Evolutionary conservation across 1,140 invertebrate genomes (phyloP), one percentile per base, ranked within the genome.

Genomic region (Gonioctena quinquepunctata): DNA sequence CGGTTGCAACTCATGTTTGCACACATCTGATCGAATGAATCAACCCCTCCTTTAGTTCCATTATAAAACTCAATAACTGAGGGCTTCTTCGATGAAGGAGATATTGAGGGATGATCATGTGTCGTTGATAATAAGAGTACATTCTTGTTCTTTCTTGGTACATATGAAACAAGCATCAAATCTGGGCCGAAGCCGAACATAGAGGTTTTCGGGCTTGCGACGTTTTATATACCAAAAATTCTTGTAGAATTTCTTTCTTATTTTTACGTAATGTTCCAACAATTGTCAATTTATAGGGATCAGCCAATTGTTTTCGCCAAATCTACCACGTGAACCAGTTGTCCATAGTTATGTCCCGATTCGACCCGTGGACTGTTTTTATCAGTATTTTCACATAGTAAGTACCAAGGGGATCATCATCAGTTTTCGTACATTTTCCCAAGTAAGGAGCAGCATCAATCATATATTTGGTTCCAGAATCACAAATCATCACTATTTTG

Each of bases 291-390:
- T 80, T 80, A 59, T 83, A 77, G 28, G 74, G 74, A 16, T 76
- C 61, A 59, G 73, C 67, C 26, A 80, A 66, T 71, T 33, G 75
- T 71, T 61, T 83, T 77, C 28, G 72, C 75, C 49, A 82, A 69
- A 54, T 65, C 59, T 8, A 82, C 61, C 0, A 76, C n/a, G 69
- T 78, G 68, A 83, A 83, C 77, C 78, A 83, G 71, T 83, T 84
- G 70, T 83, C 82, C 48, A 77, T 77, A 3, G 81, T 86, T 0
- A 85, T 65, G 54, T 84, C 83, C 8, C 79, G 66, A 50, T 83
- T 80, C 8, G 73, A 72, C 1, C 77, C 77, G 65, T 81, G 70
- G 25, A 83, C 71, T 11, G 68, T 60, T 68, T 72, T 70, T 48
- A 64, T 69, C 16, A 77, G 27, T 33, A 69, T 18, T 23, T 64